Percentiles rank a stretch among this genome's conserved stretches.
Conservation (phyloP, 2,888 invertebrate genomes). For the Amblyteles armatorius region DNA sequence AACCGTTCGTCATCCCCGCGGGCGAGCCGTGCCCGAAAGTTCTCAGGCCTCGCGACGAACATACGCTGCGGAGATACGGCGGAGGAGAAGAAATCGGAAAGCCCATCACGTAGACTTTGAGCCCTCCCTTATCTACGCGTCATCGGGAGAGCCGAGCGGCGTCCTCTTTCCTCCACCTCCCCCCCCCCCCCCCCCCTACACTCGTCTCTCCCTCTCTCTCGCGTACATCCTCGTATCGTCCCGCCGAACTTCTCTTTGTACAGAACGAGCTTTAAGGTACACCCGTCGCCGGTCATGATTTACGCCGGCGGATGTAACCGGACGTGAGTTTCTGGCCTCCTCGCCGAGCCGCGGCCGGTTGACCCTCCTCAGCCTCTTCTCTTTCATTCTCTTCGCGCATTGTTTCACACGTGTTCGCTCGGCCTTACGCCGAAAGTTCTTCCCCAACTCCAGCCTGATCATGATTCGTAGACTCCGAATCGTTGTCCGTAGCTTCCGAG, state of each 20-base stretch:
- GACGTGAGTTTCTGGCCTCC: conserved; percentile 66
- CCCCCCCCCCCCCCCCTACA: conserved; percentile 66
- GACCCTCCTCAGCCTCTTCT: conserved; percentile 44
- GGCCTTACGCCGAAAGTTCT: neutral
- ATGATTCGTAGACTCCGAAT: conserved; percentile 1
- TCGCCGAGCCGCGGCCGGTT: conserved; percentile 27
- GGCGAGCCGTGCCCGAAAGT: conserved; percentile 77
- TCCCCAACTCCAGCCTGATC: neutral
- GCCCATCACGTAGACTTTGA: conserved; percentile 84
- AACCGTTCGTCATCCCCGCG: conserved; percentile 63
- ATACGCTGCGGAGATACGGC: conserved; percentile 2
- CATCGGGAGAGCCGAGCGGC: conserved; percentile 78
- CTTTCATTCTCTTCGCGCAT: conserved; percentile 10
- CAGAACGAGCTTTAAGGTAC: conserved; percentile 65
- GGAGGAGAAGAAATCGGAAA: conserved; percentile 79
- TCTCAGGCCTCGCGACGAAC: conserved; percentile 78
- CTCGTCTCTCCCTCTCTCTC: conserved; percentile 64
- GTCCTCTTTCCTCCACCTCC: conserved; percentile 60
- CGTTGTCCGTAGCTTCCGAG: neutral
- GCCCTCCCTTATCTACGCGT: conserved; percentile 84
- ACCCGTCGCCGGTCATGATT: conserved; percentile 78
- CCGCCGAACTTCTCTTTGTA: conserved; percentile 67
- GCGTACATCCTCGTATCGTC: conserved; percentile 51
- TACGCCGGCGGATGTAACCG: conserved; percentile 80
- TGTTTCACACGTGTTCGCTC: conserved; percentile 17